Evolutionary conservation across 1,140 invertebrate species (phyloP).

Genomic region (Pollicipes pollicipes): DNA sequence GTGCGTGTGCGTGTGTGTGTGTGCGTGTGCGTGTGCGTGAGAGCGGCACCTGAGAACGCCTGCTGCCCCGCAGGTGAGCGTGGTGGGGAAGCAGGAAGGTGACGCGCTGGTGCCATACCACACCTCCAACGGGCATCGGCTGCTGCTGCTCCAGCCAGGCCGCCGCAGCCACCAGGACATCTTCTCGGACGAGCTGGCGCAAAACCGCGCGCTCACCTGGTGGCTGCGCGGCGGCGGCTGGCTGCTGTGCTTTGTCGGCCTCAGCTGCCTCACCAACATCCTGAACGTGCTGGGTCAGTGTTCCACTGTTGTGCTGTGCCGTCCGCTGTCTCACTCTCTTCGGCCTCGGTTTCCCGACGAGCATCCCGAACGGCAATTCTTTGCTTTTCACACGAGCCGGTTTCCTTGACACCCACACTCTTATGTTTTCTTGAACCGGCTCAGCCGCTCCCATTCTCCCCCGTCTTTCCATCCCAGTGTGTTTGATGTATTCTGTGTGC

Average conservation of each 20-base stretch:
- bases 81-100: conserved; percentile 48
- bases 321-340: not conserved
- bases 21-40: conserved; percentile 4
- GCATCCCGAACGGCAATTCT: too few relatives aligned
- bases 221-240: conserved; percentile 40
- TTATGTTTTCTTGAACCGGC: not conserved
- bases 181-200: conserved; percentile 42
- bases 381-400: too few relatives aligned
- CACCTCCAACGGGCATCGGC: conserved; percentile 39
- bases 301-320: not conserved
- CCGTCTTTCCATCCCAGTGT: not conserved
- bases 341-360: conserved; percentile 11
- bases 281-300: conserved; percentile 36
- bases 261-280: conserved; percentile 42
- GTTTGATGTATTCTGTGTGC: conserved; percentile 3
- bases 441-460: not conserved
- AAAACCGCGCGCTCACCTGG: conserved; percentile 37
- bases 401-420: too few relatives aligned
- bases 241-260: conserved; percentile 45
- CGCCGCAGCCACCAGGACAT: conserved; percentile 41
- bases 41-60: conserved; percentile 5
- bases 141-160: conserved; percentile 43
- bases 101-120: conserved; percentile 47
- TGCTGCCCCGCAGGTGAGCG: conserved; percentile 37
- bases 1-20: too few relatives aligned